phyloP scores from a whole-genome alignment of 2,113 vertebrate genomes.

The Ptyas mucosa region DNA sequence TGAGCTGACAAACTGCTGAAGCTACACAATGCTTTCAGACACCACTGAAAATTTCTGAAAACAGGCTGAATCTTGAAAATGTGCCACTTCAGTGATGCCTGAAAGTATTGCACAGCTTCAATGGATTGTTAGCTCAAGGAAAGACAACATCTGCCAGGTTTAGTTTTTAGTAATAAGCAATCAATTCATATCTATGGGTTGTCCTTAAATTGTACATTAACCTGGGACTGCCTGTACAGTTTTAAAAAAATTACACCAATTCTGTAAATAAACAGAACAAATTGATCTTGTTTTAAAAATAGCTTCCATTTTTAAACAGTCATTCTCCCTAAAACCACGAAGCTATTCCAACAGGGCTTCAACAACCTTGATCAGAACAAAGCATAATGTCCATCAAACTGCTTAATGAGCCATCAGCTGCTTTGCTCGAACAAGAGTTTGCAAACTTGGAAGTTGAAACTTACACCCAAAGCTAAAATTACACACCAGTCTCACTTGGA shows the following conservation, averaged over 20 bases:
- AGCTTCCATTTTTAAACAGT: neutral
- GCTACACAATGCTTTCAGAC: too few relatives aligned
- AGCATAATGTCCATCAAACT: slow-evolving; percentile 7
- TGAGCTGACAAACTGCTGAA: too few relatives aligned
- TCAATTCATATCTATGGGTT: too few relatives aligned
- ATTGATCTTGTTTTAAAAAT: neutral
- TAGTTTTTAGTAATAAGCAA: too few relatives aligned
- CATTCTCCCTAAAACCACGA: neutral
- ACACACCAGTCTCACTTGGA: neutral
- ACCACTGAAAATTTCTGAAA: too few relatives aligned
- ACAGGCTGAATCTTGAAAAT: too few relatives aligned
- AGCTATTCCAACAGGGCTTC: neutral
- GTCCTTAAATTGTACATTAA: too few relatives aligned
- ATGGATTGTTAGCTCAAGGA: too few relatives aligned
- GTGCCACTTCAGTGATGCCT: too few relatives aligned
- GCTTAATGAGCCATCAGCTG: slow-evolving; percentile 15
- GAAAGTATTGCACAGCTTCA: too few relatives aligned
- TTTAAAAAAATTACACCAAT: neutral
- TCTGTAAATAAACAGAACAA: neutral
- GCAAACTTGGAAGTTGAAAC: slow-evolving; percentile 9
- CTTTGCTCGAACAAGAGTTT: neutral
- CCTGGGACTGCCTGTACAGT: neutral
- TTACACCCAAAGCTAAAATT: slow-evolving; percentile 13
- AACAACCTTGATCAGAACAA: neutral
- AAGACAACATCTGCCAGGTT: too few relatives aligned